A percentile compares a stretch with the other conserved stretches of the same genome.
These are phyloP conservation scores for Probosciger aterrimus DNA, from an alignment of 2,113 vertebrate genomes.

Conservation along the genomic window DNA sequence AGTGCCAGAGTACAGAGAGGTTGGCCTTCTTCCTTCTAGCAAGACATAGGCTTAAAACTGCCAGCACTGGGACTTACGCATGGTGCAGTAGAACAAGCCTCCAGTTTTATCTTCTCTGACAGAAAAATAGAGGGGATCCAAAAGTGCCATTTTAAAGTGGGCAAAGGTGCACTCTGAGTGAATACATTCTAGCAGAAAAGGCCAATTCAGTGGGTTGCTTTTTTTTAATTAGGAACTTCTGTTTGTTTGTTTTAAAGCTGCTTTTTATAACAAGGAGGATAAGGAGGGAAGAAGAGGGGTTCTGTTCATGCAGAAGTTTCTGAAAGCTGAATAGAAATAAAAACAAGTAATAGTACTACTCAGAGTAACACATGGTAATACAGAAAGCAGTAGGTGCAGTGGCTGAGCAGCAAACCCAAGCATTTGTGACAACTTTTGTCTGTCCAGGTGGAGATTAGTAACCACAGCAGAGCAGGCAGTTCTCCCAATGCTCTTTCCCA, in stretches of 20 bases:
- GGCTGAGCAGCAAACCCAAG: background rate
- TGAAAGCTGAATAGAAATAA: background rate
- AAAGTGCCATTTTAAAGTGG: background rate
- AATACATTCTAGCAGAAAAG: background rate
- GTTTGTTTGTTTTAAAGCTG: background rate
- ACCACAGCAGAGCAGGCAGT: background rate
- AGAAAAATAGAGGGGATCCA: background rate
- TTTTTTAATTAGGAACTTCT: background rate
- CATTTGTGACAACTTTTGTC: background rate
- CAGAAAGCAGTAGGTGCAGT: background rate
- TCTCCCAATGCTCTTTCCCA: background rate
- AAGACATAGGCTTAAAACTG: background rate
- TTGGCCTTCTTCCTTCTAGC: background rate
- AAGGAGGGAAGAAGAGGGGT: background rate
- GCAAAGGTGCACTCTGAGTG: background rate
- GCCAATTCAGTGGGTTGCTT: background rate
- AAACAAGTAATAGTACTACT: background rate
- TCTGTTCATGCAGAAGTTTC: background rate
- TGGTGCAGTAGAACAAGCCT: background rate
- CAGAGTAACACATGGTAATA: background rate
- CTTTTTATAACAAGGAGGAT: background rate
- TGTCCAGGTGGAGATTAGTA: background rate
- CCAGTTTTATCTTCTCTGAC: background rate
- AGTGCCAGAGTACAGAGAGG: background rate
- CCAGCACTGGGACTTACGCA: background rate